phyloP scores from a whole-genome alignment of 2,113 vertebrate genomes.

The Hydropotes inermis region DNA sequence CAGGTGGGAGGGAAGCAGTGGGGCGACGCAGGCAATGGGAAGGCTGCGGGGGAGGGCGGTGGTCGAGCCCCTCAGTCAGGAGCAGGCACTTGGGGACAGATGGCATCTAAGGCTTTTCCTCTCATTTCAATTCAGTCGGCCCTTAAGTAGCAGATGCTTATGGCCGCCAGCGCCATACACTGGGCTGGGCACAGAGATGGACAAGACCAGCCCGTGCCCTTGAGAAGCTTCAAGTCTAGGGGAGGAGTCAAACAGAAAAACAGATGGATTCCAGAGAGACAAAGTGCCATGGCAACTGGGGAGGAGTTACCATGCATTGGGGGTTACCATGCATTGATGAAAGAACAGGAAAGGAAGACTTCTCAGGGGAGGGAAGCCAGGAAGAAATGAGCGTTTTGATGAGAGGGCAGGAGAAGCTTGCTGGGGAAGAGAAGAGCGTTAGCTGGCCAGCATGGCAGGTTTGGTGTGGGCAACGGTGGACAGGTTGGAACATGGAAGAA shows the following conservation, averaged over 20 bases:
- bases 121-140: neutral
- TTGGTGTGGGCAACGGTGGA: neutral
- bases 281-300: conserved; percentile 56
- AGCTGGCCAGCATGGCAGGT: neutral
- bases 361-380: conserved; percentile 36
- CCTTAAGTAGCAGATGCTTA: neutral
- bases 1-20: conserved; percentile 22
- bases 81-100: neutral
- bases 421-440: neutral
- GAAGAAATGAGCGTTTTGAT: neutral
- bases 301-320: neutral
- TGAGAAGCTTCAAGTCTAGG: conserved; percentile 37
- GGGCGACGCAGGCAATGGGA: neutral
- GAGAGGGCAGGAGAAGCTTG: neutral
- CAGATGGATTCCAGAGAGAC: conserved; percentile 49
- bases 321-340: neutral
- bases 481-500: neutral
- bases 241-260: conserved; percentile 22
- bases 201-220: neutral
- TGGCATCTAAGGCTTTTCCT: neutral
- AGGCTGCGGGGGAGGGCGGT: neutral
- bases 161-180: neutral
- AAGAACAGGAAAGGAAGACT: conserved; percentile 40
- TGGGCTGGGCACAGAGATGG: neutral
- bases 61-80: neutral